Conservation (phyloP, 2,113 vertebrate genomes). For the Lycaon pictus region DNA sequence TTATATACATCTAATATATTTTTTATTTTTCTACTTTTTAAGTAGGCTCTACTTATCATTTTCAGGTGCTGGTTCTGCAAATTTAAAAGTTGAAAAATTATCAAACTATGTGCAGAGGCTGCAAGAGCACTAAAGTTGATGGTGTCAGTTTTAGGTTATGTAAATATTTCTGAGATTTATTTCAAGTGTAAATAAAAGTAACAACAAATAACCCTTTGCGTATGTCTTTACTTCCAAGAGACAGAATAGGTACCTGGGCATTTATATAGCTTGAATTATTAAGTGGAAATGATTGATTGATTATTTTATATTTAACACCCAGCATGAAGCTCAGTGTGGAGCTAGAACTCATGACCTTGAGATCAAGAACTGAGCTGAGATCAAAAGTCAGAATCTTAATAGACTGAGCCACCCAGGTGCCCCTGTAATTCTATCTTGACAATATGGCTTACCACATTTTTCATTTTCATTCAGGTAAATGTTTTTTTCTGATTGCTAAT, state of each 20-base stretch:
- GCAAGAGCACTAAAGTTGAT: neutral
- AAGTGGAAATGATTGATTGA: neutral
- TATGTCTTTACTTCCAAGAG: neutral
- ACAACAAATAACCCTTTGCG: neutral
- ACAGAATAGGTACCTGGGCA: neutral
- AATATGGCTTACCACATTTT: neutral
- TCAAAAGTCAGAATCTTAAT: too few relatives aligned
- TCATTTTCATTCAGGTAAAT: neutral
- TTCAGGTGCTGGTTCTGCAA: neutral
- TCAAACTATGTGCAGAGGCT: neutral
- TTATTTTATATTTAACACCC: slow-evolving; percentile 5
- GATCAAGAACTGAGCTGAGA: too few relatives aligned
- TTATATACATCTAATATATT: neutral
- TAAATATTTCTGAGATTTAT: slow-evolving; percentile 27
- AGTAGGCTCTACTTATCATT: neutral
- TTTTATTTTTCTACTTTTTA: neutral
- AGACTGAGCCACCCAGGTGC: neutral
- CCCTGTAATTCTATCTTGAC: neutral
- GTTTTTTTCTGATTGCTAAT: neutral
- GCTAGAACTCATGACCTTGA: neutral
- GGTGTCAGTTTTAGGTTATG: neutral
- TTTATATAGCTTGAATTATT: neutral
- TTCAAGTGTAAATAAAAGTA: slow-evolving; percentile 1
- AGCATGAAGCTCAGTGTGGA: neutral
- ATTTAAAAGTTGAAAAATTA: slow-evolving; percentile 20